Evolutionary conservation across 2,797 vertebrate genomes (phyloP).

Genomic region (Streptopelia turtur): DNA sequence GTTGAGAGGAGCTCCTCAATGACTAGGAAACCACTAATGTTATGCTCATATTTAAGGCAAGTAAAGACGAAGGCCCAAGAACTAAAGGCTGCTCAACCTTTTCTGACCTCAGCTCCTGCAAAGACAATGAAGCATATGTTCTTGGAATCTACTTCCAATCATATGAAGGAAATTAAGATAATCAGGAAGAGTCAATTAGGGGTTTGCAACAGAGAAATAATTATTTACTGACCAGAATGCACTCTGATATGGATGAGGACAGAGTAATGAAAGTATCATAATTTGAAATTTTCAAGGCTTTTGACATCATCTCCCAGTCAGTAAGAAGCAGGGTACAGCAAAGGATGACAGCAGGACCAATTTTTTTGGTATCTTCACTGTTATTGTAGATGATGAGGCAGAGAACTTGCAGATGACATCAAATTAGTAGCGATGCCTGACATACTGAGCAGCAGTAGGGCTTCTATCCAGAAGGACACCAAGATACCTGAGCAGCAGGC

Average conservation of each 20-base stretch:
- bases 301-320: not conserved
- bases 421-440: not conserved
- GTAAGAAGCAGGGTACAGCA: not conserved
- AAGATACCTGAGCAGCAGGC: not conserved
- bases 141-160: not conserved
- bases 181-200: not conserved
- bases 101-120: not conserved
- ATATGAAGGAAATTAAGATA: not conserved
- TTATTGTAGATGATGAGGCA: not conserved
- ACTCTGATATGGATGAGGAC: not conserved
- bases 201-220: not conserved
- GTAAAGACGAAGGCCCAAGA: not conserved
- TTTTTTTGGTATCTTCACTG: not conserved
- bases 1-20: not conserved
- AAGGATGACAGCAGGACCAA: fast-evolving
- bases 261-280: not conserved
- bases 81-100: not conserved
- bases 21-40: not conserved
- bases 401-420: not conserved
- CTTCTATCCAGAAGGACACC: not conserved
- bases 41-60: not conserved
- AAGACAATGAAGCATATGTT: not conserved
- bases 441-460: not conserved
- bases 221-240: not conserved
- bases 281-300: not conserved